Evolutionary conservation across 2,797 vertebrate genomes (phyloP), one percentile per base, ranked within the genome.

Genomic region (Natrix natrix): DNA sequence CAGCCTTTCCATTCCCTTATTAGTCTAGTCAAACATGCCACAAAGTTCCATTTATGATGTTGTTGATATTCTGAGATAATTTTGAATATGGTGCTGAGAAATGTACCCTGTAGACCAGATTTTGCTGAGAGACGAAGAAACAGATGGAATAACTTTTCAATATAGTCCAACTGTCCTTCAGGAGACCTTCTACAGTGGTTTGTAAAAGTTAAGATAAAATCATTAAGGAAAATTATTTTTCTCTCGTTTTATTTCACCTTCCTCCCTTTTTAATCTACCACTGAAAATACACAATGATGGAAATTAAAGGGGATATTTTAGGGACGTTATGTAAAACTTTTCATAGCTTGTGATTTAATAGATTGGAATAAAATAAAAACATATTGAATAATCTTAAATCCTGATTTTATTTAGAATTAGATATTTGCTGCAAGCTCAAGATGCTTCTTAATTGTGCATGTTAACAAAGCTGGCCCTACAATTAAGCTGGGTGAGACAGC

Each of bases 201-300:
- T 57, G 87, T 91, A 74, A n/a, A 88, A 88, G 90, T 93, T 78
- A 92, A 66, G 90, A 48, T 57, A 89, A 94, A 94, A 94, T 87
- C 43, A 83, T 88, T 93, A 55, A 12, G 89, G 69, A 94, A 93
- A 92, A 55, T 55, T 87, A 86, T 66, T 95, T 43, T 87, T 56
- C 91, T 92, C n/a, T 74, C 22, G 52, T 92, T 94, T 57, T 88
- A 95, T 89, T 91, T 93, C 86, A 92, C 94, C 89, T 24, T 90
- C 88, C 59, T 16, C 54, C n/a, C n/a, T 8, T 16, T 95, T 93
- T 55, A 92, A 56, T 89, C 95, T 54, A 37, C 26, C 66, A 95
- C 22, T 91, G 56, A 5, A 93, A 56, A 93, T 89, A 37, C 95
- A 94, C 32, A 89, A 93, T 88, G 86, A 69, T 69, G 28, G 78